Conservation (phyloP, 2,888 invertebrate genomes). For the Rhimphoctona megacephalus region DNA sequence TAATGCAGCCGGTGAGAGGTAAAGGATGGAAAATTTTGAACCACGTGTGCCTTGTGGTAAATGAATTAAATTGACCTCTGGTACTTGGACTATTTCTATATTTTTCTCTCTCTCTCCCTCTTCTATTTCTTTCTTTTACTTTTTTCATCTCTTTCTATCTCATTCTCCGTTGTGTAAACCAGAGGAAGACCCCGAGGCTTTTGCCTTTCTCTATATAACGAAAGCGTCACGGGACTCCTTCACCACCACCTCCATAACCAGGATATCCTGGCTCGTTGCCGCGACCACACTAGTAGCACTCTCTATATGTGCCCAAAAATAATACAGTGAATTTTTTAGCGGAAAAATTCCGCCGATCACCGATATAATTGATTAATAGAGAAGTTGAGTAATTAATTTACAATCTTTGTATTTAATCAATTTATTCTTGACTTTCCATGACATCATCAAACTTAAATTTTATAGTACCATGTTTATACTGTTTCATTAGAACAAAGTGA, state of each 20-base stretch:
- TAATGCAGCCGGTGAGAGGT: slow-evolving; percentile 53
- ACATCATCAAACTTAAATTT: neutral
- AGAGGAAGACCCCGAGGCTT: slow-evolving; percentile 49
- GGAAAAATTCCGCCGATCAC: neutral
- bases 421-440: neutral
- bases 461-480: neutral
- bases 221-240: slow-evolving; percentile 43
- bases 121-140: slow-evolving; percentile 67
- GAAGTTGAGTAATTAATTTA: neutral
- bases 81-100: slow-evolving; percentile 42
- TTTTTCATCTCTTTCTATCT: slow-evolving; percentile 64
- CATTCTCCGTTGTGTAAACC: slow-evolving; percentile 61
- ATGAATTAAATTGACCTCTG: slow-evolving; percentile 76
- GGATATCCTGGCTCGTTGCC: slow-evolving; percentile 36
- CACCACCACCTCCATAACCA: slow-evolving; percentile 1
- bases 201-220: slow-evolving; percentile 29
- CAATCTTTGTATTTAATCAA: neutral
- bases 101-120: slow-evolving; percentile 51
- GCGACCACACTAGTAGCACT: neutral
- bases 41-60: slow-evolving; percentile 72
- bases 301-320: slow-evolving; percentile 27
- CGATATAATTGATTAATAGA: neutral
- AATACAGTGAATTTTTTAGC: slow-evolving; percentile 54
- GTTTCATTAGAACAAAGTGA: neutral
- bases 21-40: slow-evolving; percentile 41